Conservation (phyloP, 2,888 invertebrate species). For the Athalia cordata region DNA sequence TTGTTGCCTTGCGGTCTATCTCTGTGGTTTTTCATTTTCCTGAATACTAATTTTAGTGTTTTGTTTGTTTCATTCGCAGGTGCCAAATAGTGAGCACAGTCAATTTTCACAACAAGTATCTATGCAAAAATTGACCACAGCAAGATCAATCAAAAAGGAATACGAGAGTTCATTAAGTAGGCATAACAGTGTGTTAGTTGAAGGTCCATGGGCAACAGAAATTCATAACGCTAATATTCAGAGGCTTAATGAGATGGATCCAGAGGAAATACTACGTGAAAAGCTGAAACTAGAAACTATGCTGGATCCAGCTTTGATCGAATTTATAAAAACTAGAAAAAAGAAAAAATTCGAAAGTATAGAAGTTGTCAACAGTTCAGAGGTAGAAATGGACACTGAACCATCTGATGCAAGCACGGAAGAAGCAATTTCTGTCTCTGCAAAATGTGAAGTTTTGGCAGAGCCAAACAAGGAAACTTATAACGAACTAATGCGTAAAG, state of each 20-base stretch:
- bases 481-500: background rate
- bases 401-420: constrained; percentile 69
- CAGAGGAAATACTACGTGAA: constrained; percentile 85
- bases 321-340: constrained; percentile 78
- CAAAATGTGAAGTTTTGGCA: background rate
- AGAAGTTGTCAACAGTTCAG: constrained; percentile 71
- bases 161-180: background rate
- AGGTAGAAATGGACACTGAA: constrained; percentile 76
- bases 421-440: background rate
- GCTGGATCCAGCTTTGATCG: constrained; percentile 81
- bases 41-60: background rate
- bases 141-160: background rate
- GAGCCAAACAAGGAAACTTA: background rate
- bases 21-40: background rate
- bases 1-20: too few species aligned
- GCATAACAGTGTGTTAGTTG: constrained; percentile 54
- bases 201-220: constrained; percentile 71
- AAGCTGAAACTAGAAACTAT: constrained; percentile 80
- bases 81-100: constrained; percentile 54
- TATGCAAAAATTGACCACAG: constrained; percentile 5
- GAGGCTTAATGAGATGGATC: constrained; percentile 81
- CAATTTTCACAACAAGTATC: constrained; percentile 61
- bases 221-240: constrained; percentile 86
- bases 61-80: constrained; percentile 47
- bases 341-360: constrained; percentile 64